Conservation (phyloP, 2,113 vertebrate genomes). For the Nannobrachium achirus region DNA sequence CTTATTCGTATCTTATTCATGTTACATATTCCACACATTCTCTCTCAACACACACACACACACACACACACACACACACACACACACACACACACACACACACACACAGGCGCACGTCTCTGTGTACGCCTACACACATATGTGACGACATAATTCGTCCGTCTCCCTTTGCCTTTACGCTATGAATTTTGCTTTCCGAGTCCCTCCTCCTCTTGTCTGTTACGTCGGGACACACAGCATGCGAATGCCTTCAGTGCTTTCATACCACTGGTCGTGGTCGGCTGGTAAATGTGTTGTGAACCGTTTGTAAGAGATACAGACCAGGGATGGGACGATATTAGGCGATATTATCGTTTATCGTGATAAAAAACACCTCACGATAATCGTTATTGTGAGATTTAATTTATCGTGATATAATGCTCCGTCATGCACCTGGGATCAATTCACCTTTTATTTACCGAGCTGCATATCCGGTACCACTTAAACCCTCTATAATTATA, state of each 20-base stretch:
- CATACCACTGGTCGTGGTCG: constrained; percentile 10
- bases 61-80: neutral
- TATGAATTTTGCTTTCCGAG: neutral
- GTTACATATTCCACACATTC: too few species aligned
- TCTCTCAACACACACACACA: constrained; percentile 5
- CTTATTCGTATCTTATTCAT: too few species aligned
- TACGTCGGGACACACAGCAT: neutral
- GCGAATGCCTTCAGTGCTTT: neutral
- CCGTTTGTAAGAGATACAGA: constrained; percentile 30
- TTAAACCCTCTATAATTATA: too few species aligned
- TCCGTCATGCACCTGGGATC: too few species aligned
- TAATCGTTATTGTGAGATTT: too few species aligned
- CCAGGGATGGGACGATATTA: too few species aligned
- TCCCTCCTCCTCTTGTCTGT: constrained; percentile 24
- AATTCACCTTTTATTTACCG: too few species aligned
- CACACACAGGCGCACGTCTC: neutral
- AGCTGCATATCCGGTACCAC: too few species aligned
- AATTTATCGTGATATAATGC: too few species aligned
- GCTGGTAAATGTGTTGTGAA: constrained; percentile 24
- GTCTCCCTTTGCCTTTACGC: constrained; percentile 12
- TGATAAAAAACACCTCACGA: too few species aligned
- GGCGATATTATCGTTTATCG: too few species aligned
- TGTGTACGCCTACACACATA: neutral
- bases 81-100: neutral
- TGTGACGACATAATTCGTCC: constrained; percentile 12